Conservation (phyloP, 1,140 invertebrate genomes). For the Brachystomella parvula region DNA sequence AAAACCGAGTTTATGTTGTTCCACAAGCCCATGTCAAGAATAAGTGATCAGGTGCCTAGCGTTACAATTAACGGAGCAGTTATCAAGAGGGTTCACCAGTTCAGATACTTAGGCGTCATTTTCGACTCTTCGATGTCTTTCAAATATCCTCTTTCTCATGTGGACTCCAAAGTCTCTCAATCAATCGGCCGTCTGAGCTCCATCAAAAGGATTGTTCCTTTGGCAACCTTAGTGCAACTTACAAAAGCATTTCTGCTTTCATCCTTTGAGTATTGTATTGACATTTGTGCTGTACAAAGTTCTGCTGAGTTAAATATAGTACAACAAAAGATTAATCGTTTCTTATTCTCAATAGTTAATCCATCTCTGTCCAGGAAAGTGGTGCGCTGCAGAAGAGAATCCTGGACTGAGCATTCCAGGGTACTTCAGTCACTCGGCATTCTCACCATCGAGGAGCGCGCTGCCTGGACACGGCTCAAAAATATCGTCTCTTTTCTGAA, state of each 20-base stretch:
- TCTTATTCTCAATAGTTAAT: too few relatives aligned
- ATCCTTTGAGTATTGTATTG: background rate
- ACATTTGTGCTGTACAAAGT: background rate
- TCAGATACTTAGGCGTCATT: background rate
- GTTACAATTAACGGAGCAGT: background rate
- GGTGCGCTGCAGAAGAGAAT: too few relatives aligned
- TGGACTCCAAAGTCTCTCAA: background rate
- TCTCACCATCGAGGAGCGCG: too few relatives aligned
- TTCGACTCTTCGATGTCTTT: background rate
- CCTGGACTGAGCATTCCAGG: too few relatives aligned
- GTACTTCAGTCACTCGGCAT: too few relatives aligned
- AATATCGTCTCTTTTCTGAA: too few relatives aligned
- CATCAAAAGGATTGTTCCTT: background rate
- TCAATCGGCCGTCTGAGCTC: background rate
- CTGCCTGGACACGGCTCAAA: too few relatives aligned
- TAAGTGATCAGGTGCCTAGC: too few relatives aligned
- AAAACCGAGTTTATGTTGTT: slow-evolving; percentile 6
- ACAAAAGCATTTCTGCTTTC: background rate
- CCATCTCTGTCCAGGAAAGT: too few relatives aligned
- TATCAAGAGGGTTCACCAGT: background rate
- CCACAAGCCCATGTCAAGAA: background rate
- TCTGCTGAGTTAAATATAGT: background rate
- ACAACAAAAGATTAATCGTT: background rate
- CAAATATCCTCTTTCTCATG: background rate
- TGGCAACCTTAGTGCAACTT: background rate